A percentile compares a stretch with the other conserved stretches of the same genome.
phyloP scores from a whole-genome alignment of 2,797 vertebrate genomes.

The Tapera naevia region DNA sequence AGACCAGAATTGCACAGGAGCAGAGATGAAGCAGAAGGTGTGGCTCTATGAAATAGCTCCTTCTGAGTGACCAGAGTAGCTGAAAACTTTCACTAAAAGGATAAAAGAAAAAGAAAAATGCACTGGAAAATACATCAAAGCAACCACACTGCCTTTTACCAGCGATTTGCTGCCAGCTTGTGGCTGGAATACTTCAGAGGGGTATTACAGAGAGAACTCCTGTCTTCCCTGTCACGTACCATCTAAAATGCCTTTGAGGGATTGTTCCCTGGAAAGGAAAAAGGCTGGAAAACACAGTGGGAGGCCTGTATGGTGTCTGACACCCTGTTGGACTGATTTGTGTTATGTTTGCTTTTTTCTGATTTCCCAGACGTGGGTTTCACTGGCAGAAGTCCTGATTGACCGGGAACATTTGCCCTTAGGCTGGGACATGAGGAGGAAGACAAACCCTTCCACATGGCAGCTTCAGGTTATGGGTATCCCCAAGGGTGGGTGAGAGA shows the following conservation, averaged over 20 bases:
- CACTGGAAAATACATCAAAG: background rate
- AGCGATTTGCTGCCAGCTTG: background rate
- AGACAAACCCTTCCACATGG: background rate
- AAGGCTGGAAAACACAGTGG: background rate
- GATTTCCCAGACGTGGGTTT: background rate
- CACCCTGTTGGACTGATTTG: background rate
- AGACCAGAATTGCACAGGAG: background rate
- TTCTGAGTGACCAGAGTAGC: background rate
- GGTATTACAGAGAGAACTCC: background rate
- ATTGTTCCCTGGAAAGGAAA: background rate
- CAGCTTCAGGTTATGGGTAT: background rate
- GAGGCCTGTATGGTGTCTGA: background rate
- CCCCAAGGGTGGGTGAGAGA: no score
- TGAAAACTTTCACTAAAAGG: background rate
- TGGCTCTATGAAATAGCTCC: background rate
- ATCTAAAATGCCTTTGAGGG: background rate
- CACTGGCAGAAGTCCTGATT: background rate
- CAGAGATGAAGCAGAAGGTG: background rate
- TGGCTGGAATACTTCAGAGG: background rate
- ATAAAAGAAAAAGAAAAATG: background rate
- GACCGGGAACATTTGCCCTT: fast-evolving
- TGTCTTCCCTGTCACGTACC: background rate
- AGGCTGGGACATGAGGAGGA: background rate
- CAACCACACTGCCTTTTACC: background rate
- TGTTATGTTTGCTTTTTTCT: background rate